Conservation (phyloP, 2,888 invertebrate genomes). For the Leptogaster cylindrica region DNA sequence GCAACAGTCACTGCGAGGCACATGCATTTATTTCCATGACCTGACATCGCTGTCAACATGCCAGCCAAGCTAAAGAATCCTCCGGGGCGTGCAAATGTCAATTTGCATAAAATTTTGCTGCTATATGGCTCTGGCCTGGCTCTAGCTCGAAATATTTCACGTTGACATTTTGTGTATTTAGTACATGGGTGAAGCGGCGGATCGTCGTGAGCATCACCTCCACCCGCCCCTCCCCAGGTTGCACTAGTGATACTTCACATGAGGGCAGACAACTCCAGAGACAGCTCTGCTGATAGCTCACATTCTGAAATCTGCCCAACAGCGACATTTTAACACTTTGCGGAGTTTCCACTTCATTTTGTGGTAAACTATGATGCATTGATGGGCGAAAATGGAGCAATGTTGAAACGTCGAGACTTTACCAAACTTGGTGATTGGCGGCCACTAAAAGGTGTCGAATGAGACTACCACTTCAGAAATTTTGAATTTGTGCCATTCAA, state of each 20-base stretch:
- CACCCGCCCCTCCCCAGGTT: not conserved
- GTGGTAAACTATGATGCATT: not conserved
- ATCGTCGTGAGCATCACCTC: constrained; percentile 11
- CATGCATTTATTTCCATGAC: constrained; percentile 43
- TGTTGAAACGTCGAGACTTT: too few species aligned
- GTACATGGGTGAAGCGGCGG: constrained; percentile 24
- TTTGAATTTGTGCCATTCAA: too few species aligned
- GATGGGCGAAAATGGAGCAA: too few species aligned
- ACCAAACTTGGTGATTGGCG: too few species aligned
- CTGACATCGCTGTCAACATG: constrained; percentile 48
- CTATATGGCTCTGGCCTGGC: constrained; percentile 6
- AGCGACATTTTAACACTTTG: constrained; percentile 1
- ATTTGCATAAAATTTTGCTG: constrained; percentile 48
- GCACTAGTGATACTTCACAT: not conserved
- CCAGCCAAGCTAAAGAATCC: constrained; percentile 47
- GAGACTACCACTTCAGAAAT: too few species aligned
- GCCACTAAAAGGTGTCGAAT: too few species aligned
- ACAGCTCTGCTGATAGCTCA: constrained; percentile 16
- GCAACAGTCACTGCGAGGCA: constrained; percentile 40
- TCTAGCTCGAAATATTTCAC: constrained; percentile 31
- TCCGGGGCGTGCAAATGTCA: constrained; percentile 48
- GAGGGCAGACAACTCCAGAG: constrained; percentile 19
- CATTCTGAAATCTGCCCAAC: not conserved
- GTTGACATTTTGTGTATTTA: constrained; percentile 43
- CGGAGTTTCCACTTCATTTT: too few species aligned